Percentiles rank a stretch among this genome's conserved stretches.
Conservation (phyloP, 2,888 invertebrate genomes). For the Ochlodes sylvanus region DNA sequence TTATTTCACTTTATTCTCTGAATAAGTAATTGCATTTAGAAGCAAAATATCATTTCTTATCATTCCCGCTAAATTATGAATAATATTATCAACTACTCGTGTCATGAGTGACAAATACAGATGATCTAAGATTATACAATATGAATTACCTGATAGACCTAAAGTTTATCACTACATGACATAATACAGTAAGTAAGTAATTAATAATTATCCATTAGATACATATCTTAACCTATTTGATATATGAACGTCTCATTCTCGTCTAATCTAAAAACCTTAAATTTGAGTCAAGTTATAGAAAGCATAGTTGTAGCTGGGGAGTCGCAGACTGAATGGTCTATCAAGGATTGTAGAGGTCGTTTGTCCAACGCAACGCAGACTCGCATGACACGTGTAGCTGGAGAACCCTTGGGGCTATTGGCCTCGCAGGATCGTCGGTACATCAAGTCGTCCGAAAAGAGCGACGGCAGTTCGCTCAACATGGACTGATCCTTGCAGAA, state of each 20-base stretch:
- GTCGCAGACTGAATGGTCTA: background rate
- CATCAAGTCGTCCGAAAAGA: background rate
- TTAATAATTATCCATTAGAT: constrained; percentile 23
- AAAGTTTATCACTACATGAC: background rate
- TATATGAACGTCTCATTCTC: constrained; percentile 26
- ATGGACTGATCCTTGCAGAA: background rate
- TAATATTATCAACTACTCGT: constrained; percentile 6
- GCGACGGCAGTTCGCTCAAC: constrained; percentile 3
- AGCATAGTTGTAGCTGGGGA: constrained; percentile 22
- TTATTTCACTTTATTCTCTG: background rate
- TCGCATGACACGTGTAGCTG: constrained; percentile 2
- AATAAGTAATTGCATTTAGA: constrained; percentile 7
- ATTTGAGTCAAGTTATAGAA: constrained; percentile 5
- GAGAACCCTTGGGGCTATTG: constrained; percentile 18
- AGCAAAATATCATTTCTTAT: constrained; percentile 15
- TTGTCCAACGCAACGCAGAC: background rate
- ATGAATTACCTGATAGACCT: constrained; percentile 14
- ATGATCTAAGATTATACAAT: constrained; percentile 15
- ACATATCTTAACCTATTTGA: constrained; percentile 24
- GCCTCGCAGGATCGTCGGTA: constrained; percentile 9
- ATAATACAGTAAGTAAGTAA: background rate
- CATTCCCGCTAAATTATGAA: constrained; percentile 7
- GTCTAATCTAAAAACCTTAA: constrained; percentile 25
- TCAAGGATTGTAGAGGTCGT: constrained; percentile 3
- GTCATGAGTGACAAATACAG: constrained; percentile 30